Evolutionary conservation across 2,797 vertebrate species (phyloP).

Genomic region (Odontamblyopus rebecca): DNA sequence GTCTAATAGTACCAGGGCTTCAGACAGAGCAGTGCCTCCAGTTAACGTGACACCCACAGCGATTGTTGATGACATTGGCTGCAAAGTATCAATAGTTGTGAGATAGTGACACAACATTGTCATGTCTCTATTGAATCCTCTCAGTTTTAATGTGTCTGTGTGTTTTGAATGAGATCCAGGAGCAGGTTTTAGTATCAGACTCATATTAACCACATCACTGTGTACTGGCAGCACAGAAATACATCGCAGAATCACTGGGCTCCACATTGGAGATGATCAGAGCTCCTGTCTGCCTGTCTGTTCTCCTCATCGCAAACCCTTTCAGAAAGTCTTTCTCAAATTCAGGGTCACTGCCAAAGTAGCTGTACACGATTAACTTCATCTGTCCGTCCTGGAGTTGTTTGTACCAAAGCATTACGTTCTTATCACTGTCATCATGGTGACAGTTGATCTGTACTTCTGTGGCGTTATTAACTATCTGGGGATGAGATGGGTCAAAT

Average conservation of each 20-base stretch:
- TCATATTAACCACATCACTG: slow-evolving; percentile 33
- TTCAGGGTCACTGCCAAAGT: neutral
- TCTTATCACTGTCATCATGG: slow-evolving; percentile 20
- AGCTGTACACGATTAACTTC: slow-evolving; percentile 29
- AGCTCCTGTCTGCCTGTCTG: too few species aligned
- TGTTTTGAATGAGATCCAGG: neutral
- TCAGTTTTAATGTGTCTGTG: neutral
- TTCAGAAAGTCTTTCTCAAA: slow-evolving; percentile 13
- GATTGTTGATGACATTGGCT: too few species aligned
- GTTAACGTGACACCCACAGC: too few species aligned
- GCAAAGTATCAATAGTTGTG: neutral
- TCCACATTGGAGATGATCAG: slow-evolving; percentile 23
- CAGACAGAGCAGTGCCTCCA: too few species aligned
- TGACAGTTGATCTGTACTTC: slow-evolving; percentile 38
- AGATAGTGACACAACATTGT: neutral
- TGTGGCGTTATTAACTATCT: neutral
- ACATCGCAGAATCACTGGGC: slow-evolving; percentile 46
- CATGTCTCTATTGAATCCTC: neutral
- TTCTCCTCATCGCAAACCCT: too few species aligned
- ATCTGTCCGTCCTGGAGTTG: slow-evolving; percentile 23
- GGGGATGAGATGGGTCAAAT: slow-evolving; percentile 30
- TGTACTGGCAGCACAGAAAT: slow-evolving; percentile 67
- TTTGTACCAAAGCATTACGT: slow-evolving; percentile 63
- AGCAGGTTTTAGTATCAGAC: slow-evolving; percentile 48
- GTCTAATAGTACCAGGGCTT: too few species aligned